Evolutionary conservation across 2,797 vertebrate species (phyloP).

Genomic region (Halcyon leucocephala): DNA sequence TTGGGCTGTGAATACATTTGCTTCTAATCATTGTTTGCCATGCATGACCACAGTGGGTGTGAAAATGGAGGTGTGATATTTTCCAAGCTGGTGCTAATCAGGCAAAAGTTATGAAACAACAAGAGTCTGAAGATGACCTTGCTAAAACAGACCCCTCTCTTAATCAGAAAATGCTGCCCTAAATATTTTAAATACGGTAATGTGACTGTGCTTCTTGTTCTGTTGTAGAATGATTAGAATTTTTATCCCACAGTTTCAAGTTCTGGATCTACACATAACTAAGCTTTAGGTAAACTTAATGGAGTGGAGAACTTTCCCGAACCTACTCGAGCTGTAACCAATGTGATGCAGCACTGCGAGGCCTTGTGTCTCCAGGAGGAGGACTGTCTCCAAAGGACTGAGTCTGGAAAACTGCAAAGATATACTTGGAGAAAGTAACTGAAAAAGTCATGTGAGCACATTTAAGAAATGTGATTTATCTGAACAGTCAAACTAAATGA

Average conservation of each 20-base stretch:
- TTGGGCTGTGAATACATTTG: neutral
- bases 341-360: slow-evolving; percentile 76
- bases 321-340: slow-evolving; percentile 78
- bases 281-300: slow-evolving; percentile 80
- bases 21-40: slow-evolving; percentile 18
- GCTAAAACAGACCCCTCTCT: slow-evolving; percentile 81
- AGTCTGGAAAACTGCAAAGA: slow-evolving; percentile 84
- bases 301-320: slow-evolving; percentile 82
- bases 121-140: slow-evolving; percentile 82
- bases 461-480: slow-evolving; percentile 18
- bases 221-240: neutral
- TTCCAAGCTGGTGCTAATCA: slow-evolving; percentile 80
- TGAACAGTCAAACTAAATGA: neutral
- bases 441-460: neutral
- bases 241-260: neutral
- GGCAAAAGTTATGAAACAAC: slow-evolving; percentile 82
- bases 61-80: slow-evolving; percentile 4
- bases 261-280: neutral
- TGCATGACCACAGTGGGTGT: neutral
- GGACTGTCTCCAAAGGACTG: slow-evolving; percentile 80
- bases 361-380: slow-evolving; percentile 76
- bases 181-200: slow-evolving; percentile 82
- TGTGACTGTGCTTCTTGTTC: neutral
- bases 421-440: slow-evolving; percentile 83
- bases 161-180: slow-evolving; percentile 79